These are phyloP conservation scores for Papilio polyxenes DNA, from an alignment of 1,140 invertebrate species.

Conservation along the genomic window DNA sequence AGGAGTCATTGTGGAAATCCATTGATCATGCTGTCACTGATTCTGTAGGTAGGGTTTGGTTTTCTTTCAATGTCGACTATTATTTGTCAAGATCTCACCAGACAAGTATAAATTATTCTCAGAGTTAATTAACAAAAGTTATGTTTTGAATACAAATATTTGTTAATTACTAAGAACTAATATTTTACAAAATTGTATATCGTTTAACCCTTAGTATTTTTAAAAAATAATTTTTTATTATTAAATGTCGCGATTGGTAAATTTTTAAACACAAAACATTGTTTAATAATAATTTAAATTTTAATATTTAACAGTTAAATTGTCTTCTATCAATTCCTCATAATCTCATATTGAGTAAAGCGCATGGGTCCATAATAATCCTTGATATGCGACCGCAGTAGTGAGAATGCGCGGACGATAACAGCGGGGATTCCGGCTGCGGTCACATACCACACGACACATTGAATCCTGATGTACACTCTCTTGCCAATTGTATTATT, in stretches of 20 bases:
- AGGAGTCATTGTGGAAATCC: constrained; percentile 29
- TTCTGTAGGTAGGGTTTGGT: constrained; percentile 31
- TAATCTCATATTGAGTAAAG: neutral
- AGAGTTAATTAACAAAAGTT: constrained; percentile 17
- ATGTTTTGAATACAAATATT: neutral
- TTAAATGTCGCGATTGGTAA: neutral
- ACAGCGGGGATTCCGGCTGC: constrained; percentile 18
- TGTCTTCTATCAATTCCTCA: neutral
- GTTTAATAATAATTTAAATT: neutral
- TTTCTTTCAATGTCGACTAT: constrained; percentile 33
- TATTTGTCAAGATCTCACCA: constrained; percentile 27
- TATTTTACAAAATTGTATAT: too few species aligned
- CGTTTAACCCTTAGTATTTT: too few species aligned
- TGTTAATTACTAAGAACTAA: neutral
- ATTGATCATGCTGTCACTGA: constrained; percentile 32
- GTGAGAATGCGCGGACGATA: constrained; percentile 11
- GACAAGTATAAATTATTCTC: constrained; percentile 35
- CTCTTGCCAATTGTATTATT: neutral
- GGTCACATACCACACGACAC: constrained; percentile 32
- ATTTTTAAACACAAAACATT: too few species aligned
- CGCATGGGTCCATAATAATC: constrained; percentile 1
- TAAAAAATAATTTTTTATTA: too few species aligned
- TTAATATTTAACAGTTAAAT: neutral
- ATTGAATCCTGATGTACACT: neutral
- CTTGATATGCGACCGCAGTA: neutral